Evolutionary conservation across 2,888 invertebrate genomes (phyloP), one percentile per base, ranked within the genome.

Genomic region (Protonemura montana): DNA sequence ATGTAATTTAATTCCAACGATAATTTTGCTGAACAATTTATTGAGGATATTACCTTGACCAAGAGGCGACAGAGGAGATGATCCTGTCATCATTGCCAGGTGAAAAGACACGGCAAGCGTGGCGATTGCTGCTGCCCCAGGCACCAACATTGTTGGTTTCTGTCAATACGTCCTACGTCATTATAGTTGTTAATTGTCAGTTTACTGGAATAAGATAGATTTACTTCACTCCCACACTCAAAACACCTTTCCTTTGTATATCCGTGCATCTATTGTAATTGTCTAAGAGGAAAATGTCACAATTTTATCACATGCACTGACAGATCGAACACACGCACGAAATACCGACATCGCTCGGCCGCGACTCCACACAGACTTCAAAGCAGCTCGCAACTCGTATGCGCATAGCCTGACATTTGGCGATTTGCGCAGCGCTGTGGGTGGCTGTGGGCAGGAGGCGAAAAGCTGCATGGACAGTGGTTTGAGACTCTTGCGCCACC

Each of bases 81-180:
- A 85, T 21, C 82, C 59, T n/a, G 59, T 84, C 76, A 59, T 59
- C 59, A 26, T 59, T 25, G 83, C 77, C 77, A 85, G 82, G 81
- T 87, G 87, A 35, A 87, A 27, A 27, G 85, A 41, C 30, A 59
- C 29, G 28, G 85, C 30, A 41, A 82, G 35, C 82, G 83, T 82
- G 59, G 76, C 30, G 82, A 85, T 5, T 28, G 28, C 42, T 82
- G 82, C 27, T 82, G 82, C 77, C 41, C 87, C 87, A 26, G 87
- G 85, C 85, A 87, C 87, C 87, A 87, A 77, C 87, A 87, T 87
- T 85, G 87, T 87, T 86, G 35, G 85, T 41, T 84, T 2, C 27
- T 59, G 29, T 76, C 84, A 84, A 76, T 84, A 26, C 27, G 25
- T 59, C 76, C 16, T 84, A 84, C 84, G 84, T 84, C 84, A 84